These are phyloP conservation scores for Brachymystax lenok DNA, from an alignment of 2,797 vertebrate species.

Conservation along the genomic window DNA sequence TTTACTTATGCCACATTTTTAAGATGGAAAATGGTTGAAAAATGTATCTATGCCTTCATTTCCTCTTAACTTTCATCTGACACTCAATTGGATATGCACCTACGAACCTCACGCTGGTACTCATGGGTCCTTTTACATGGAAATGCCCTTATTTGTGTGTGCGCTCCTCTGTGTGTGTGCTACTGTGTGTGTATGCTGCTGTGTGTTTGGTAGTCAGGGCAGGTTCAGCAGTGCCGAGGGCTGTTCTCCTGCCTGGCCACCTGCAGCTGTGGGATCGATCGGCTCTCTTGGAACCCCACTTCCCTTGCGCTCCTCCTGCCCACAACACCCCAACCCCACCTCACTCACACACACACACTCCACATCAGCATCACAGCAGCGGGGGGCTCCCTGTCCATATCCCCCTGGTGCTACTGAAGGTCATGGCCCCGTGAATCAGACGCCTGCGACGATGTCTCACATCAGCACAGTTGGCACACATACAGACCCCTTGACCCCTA, in stretches of 20 bases:
- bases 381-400: slow-evolving; percentile 46
- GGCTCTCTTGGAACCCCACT: slow-evolving; percentile 38
- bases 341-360: slow-evolving; percentile 36
- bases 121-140: too few species aligned
- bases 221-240: slow-evolving; percentile 49
- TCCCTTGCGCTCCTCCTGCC: slow-evolving; percentile 30
- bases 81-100: too few species aligned
- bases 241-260: slow-evolving; percentile 67
- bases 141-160: neutral
- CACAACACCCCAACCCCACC: slow-evolving; percentile 35
- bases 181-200: slow-evolving; percentile 15
- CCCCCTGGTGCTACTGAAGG: slow-evolving; percentile 46
- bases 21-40: too few species aligned
- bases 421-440: slow-evolving; percentile 40
- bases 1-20: too few species aligned
- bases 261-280: slow-evolving; percentile 75
- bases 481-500: slow-evolving; percentile 22
- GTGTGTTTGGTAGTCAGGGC: slow-evolving; percentile 66
- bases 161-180: slow-evolving; percentile 10
- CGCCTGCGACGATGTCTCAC: slow-evolving; percentile 16
- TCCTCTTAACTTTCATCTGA: too few species aligned
- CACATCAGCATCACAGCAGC: slow-evolving; percentile 40
- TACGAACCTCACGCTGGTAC: too few species aligned
- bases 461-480: slow-evolving; percentile 4
- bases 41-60: too few species aligned